Evolutionary conservation across 2,113 vertebrate genomes (phyloP), one percentile per base, ranked within the genome.

Genomic region (Semnornis frantzii): DNA sequence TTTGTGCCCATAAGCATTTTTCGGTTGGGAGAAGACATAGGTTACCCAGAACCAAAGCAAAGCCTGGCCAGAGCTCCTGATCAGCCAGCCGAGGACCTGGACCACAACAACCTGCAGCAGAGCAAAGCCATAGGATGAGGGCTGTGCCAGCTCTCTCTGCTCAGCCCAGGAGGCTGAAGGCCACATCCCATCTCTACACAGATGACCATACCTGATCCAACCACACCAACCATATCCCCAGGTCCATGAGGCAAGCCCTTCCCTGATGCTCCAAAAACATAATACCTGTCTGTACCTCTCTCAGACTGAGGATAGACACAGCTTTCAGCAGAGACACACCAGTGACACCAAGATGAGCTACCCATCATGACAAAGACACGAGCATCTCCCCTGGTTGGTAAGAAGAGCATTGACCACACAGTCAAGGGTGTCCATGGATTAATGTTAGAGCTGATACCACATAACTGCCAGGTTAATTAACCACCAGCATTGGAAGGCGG

Each of bases 351-450:
- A 46, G 24, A 20, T 10, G 68, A 85, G 52, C 68, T 59, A 48
- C 71, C 57, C 57, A 21, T 25, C 31, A 13, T 12, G 63, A 33
- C 15, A 5, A 12, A 25, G 48, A 24, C 63, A 82, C 65, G 65
- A 57, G 25, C 79, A 74, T 15, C 78, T 57, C 20, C 50, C n/a
- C 0, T 1, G 74, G 39, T 65, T 50, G 58, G 34, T 31, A 59
- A 34, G 59, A 23, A 62, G 79, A 62, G 50, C 62, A 8, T 18
- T 1, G 10, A 57, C 34, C 37, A 54, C 37, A 4, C 39, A 54
- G 52, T 21, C 1, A 0, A 74, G 31, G 18, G 8, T 3, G 5
- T 2, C 2, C 3, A 2, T 0, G 2, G 34, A 28, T 60, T 3
- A 37, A 37, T 37, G 0, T 8, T 34, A 54, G 34, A 85, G 55